phyloP scores from a whole-genome alignment of 2,113 vertebrate genomes.

The Morone chrysops region DNA sequence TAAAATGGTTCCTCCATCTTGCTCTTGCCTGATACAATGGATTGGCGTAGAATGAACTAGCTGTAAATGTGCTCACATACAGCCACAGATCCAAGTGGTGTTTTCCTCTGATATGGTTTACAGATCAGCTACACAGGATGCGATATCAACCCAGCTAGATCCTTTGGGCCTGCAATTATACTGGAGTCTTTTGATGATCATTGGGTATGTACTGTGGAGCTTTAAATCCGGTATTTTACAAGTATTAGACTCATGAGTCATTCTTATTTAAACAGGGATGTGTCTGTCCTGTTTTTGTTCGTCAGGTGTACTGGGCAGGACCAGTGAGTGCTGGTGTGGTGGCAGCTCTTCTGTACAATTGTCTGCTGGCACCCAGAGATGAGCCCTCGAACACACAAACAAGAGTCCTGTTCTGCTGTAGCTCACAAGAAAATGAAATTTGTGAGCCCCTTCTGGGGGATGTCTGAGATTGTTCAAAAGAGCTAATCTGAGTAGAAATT shows the following conservation, averaged over 20 bases:
- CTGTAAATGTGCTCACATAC: slow-evolving; percentile 27
- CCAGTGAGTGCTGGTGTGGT: slow-evolving; percentile 61
- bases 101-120: slow-evolving; percentile 33
- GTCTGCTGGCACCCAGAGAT: slow-evolving; percentile 84
- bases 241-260: not conserved
- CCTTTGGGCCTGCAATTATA: slow-evolving; percentile 87
- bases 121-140: slow-evolving; percentile 91
- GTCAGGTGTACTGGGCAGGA: slow-evolving; percentile 77
- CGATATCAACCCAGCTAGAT: slow-evolving; percentile 89
- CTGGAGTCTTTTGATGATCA: slow-evolving; percentile 84
- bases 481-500: not conserved
- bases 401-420: slow-evolving; percentile 75
- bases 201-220: slow-evolving; percentile 79
- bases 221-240: not conserved
- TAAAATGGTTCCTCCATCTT: slow-evolving; percentile 39
- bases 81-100: slow-evolving; percentile 35
- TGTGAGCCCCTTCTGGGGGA: not conserved
- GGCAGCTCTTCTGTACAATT: slow-evolving; percentile 86
- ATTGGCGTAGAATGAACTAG: slow-evolving; percentile 10
- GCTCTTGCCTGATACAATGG: slow-evolving; percentile 38
- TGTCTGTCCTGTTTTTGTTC: not conserved
- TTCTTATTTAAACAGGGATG: not conserved
- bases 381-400: slow-evolving; percentile 81
- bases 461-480: slow-evolving; percentile 11
- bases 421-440: not conserved